phyloP scores from a whole-genome alignment of 2,888 invertebrate species.

The Nomada ferruginata region DNA sequence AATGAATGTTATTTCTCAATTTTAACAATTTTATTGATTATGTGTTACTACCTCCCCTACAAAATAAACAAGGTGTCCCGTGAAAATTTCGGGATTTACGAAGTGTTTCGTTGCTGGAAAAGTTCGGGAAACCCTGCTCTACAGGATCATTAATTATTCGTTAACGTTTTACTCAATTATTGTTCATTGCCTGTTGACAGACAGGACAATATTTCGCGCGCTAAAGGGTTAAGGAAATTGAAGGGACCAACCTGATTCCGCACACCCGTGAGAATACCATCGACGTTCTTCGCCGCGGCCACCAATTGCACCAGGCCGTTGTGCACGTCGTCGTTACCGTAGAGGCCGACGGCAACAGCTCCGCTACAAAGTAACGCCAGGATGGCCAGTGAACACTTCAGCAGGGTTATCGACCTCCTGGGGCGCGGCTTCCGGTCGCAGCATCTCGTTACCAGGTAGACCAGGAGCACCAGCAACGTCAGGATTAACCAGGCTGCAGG shows the following conservation, averaged over 20 bases:
- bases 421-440: conserved; percentile 97
- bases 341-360: conserved; percentile 95
- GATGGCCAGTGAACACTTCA: conserved; percentile 91
- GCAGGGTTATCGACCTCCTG: conserved; percentile 93
- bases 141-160: too few species aligned
- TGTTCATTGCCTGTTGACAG: too few species aligned
- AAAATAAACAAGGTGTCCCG: too few species aligned
- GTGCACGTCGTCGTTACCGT: conserved; percentile 97
- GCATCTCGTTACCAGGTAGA: conserved; percentile 97
- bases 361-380: conserved; percentile 95
- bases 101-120: too few species aligned
- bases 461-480: conserved; percentile 93
- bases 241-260: conserved; percentile 89
- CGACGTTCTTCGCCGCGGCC: conserved; percentile 92
- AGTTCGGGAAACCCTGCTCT: too few species aligned
- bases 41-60: too few species aligned
- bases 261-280: conserved; percentile 91
- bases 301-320: conserved; percentile 91
- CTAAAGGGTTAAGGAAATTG: too few species aligned
- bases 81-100: too few species aligned
- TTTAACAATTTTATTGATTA: too few species aligned
- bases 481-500: conserved; percentile 97
- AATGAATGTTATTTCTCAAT: too few species aligned
- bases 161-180: too few species aligned
- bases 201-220: too few species aligned